Evolutionary conservation across 1,140 invertebrate species (phyloP).

Genomic region (Hesperophylax magnus): DNA sequence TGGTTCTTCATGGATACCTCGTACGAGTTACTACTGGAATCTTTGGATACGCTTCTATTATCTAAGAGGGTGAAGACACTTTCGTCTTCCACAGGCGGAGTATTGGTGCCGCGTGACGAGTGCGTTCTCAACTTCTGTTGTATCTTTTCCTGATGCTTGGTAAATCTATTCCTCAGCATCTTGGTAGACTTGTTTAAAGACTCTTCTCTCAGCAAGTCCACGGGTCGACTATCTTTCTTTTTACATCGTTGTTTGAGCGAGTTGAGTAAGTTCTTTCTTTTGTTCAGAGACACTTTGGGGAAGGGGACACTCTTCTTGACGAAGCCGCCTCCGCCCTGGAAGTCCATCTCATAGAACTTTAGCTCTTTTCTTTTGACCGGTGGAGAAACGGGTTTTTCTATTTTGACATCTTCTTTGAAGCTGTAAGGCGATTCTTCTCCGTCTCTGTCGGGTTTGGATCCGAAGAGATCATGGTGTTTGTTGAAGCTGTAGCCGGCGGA

Average conservation of each 20-base stretch:
- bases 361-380: slow-evolving; percentile 50
- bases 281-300: slow-evolving; percentile 71
- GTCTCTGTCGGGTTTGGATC: neutral
- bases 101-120: slow-evolving; percentile 44
- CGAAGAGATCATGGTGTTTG: slow-evolving; percentile 8
- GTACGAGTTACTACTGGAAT: slow-evolving; percentile 37
- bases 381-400: slow-evolving; percentile 3
- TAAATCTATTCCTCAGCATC: slow-evolving; percentile 48
- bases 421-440: slow-evolving; percentile 43
- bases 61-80: slow-evolving; percentile 46
- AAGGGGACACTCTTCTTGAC: slow-evolving; percentile 76
- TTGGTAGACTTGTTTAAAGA: slow-evolving; percentile 47
- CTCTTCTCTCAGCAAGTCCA: slow-evolving; percentile 49
- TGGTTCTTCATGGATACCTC: slow-evolving; percentile 35
- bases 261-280: slow-evolving; percentile 60
- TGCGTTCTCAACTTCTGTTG: slow-evolving; percentile 22
- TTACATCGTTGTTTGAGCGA: slow-evolving; percentile 44
- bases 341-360: slow-evolving; percentile 60
- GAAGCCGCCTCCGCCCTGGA: slow-evolving; percentile 72
- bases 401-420: slow-evolving; percentile 43
- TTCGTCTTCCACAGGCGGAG: slow-evolving; percentile 37
- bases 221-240: slow-evolving; percentile 33
- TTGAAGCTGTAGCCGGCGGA: slow-evolving; percentile 15
- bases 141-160: slow-evolving; percentile 38
- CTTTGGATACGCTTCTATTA: slow-evolving; percentile 50